Evolutionary conservation across 2,797 vertebrate species (phyloP).

Genomic region (Myotis vivesi): DNA sequence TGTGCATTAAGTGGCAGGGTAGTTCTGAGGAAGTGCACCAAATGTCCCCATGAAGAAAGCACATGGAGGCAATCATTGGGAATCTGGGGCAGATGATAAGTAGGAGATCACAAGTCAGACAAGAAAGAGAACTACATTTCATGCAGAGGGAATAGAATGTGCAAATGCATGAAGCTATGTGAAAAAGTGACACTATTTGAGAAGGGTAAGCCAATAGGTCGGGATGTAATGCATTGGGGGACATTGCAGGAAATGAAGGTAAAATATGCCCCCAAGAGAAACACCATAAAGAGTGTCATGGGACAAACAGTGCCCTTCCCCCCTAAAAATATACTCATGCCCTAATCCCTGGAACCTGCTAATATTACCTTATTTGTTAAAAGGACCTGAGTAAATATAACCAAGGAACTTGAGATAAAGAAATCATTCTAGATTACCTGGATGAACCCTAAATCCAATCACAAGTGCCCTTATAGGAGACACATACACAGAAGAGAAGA

Average conservation of each 20-base stretch:
- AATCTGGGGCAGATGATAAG: background rate
- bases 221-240: background rate
- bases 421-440: background rate
- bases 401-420: background rate
- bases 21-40: background rate
- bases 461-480: background rate
- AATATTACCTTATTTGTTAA: background rate
- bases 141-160: background rate
- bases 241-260: background rate
- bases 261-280: background rate
- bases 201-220: background rate
- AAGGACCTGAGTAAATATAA: background rate
- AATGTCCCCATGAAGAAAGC: background rate
- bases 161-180: background rate
- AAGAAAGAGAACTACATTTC: background rate
- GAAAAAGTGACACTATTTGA: background rate
- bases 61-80: fast-evolving
- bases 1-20: fast-evolving
- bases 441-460: background rate
- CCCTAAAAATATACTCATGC: background rate
- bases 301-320: background rate
- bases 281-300: no score
- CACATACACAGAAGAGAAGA: background rate
- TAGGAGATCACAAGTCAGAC: background rate
- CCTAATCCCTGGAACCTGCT: background rate